Percentiles rank a stretch among this genome's conserved stretches.
These are phyloP conservation scores for Eristalis arbustorum DNA, from an alignment of 2,888 invertebrate genomes.

Conservation along the genomic window DNA sequence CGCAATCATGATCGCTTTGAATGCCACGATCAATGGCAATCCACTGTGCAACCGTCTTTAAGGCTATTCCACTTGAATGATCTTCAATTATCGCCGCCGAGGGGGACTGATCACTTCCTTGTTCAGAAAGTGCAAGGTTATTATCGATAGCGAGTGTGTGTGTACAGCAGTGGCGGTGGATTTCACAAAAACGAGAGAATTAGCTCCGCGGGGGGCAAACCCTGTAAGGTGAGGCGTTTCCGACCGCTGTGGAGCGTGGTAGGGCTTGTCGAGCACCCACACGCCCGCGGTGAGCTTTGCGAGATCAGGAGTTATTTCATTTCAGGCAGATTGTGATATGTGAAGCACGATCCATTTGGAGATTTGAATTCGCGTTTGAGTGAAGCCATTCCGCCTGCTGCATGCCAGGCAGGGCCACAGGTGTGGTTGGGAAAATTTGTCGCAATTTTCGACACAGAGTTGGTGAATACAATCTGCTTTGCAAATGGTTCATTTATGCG, in stretches of 20 bases:
- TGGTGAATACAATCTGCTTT: background rate
- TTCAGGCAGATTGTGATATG: background rate
- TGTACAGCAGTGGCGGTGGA: background rate
- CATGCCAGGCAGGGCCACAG: background rate
- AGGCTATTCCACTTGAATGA: constrained; percentile 24
- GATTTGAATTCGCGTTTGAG: background rate
- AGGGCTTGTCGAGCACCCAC: background rate
- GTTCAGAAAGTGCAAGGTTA: constrained; percentile 29
- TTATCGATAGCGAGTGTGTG: background rate
- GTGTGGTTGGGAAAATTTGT: background rate
- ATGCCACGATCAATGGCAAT: background rate
- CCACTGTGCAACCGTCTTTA: background rate
- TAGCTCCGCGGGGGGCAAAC: background rate
- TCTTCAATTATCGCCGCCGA: constrained; percentile 33
- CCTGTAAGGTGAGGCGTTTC: background rate
- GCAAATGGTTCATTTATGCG: background rate
- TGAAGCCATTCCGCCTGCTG: background rate
- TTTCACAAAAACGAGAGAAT: background rate
- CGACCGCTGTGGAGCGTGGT: background rate
- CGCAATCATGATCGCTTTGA: background rate
- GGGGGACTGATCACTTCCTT: constrained; percentile 26
- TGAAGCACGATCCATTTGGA: background rate
- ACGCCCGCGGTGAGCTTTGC: background rate
- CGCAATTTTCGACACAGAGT: background rate
- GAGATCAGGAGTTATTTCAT: background rate